These are phyloP conservation scores for Drosophila orena DNA, from an alignment of 1,140 invertebrate genomes.

Conservation along the genomic window DNA sequence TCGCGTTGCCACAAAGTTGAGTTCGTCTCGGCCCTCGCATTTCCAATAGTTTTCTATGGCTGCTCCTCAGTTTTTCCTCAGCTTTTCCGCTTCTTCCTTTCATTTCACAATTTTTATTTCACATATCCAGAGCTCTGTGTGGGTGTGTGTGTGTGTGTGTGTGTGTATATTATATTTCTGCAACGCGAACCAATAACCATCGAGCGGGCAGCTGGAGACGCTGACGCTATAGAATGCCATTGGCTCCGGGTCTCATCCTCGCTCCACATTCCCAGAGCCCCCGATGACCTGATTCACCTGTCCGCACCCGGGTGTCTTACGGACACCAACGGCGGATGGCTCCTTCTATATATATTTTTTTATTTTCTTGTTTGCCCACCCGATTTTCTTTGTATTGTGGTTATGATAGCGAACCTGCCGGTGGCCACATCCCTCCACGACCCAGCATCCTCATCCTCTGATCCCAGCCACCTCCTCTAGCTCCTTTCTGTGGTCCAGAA, in stretches of 20 bases:
- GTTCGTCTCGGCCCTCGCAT: constrained; percentile 15
- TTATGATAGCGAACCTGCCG: constrained; percentile 70
- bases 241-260: constrained; percentile 61
- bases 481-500: constrained; percentile 22
- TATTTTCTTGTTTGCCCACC: constrained; percentile 26
- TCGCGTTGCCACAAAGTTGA: constrained; percentile 74
- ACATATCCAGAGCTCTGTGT: constrained; percentile 33
- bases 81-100: constrained; percentile 49
- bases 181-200: constrained; percentile 83
- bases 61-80: constrained; percentile 31
- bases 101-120: constrained; percentile 79
- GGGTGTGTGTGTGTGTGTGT: constrained; percentile 10
- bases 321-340: constrained; percentile 40
- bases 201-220: constrained; percentile 73
- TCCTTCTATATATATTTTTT: constrained; percentile 7
- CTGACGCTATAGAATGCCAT: constrained; percentile 71
- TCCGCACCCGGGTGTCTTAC: constrained; percentile 47
- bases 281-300: constrained; percentile 76
- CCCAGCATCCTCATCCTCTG: too few relatives aligned
- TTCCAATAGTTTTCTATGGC: constrained; percentile 48
- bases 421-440: constrained; percentile 26
- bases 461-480: neutral
- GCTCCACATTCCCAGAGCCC: constrained; percentile 14
- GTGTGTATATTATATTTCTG: constrained; percentile 78
- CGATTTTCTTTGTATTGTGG: constrained; percentile 71